Evolutionary conservation across 2,888 invertebrate genomes (phyloP), one percentile per base, ranked within the genome.

Genomic region (Ashinkailepas kermadecensis): DNA sequence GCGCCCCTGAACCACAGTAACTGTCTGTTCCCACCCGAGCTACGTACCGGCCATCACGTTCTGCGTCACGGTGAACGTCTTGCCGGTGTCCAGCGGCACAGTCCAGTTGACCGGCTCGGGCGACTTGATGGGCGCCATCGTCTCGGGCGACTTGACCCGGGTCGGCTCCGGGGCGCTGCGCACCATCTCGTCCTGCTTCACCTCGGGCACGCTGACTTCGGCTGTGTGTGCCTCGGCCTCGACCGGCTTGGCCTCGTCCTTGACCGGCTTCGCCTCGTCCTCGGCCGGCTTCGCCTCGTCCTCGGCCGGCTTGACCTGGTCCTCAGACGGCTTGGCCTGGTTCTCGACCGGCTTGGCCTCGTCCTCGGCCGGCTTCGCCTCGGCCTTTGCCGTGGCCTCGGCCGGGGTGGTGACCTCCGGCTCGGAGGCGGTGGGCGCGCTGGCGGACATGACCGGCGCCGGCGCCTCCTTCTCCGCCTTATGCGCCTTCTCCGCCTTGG

Each of bases 31-130:
- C n/a, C n/a, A n/a, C n/a, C n/a, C n/a, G n/a, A 39, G 39, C 39
- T 39, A 39, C 39, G 39, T 39, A 39, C 39, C 39, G 88, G 92
- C 92, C 86, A 93, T 92, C 86, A 95, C 94, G 89, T 95, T 95
- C 89, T 95, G 95, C 83, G 95, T 95, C 86, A 95, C 95, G 74
- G 95, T 95, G 89, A 95, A 95, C 70, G 95, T 95, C 90, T 95
- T 95, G 86, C 95, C 95, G 85, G 95, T 96, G 88, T 96, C 96
- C 86, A 96, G 90, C 81, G 96, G 95, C 83, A 96, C 95, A 81
- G 95, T 96, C 96, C 96, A 96, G 89, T 95, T 95, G 86, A 96
- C 96, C 81, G 96, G 96, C 89, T 96, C 96, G 21, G 96, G 96
- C 39, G 95, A 95, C 85, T 95, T 91, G 93, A 95, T 94, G 87